These are phyloP conservation scores for Ammodytes dubius DNA, from an alignment of 2,113 vertebrate species.

Conservation along the genomic window DNA sequence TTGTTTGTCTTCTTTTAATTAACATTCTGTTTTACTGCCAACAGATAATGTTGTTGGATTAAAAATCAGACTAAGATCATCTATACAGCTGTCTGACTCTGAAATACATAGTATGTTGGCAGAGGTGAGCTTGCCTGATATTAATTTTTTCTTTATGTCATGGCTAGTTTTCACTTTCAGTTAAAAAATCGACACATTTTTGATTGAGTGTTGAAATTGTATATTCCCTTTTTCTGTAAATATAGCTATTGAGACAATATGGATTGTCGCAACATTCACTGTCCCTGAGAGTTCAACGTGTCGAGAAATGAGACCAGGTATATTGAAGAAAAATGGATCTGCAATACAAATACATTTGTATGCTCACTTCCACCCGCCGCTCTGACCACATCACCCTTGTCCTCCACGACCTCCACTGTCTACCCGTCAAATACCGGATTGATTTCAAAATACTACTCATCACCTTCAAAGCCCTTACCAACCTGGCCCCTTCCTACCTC, in stretches of 20 bases:
- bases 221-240: background rate
- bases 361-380: too few relatives aligned
- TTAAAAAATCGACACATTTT: background rate
- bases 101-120: background rate
- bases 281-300: background rate
- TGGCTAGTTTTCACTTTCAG: background rate
- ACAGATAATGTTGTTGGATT: constrained; percentile 46
- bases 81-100: background rate
- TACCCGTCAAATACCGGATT: too few relatives aligned
- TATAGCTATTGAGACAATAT: background rate
- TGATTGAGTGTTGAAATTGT: background rate
- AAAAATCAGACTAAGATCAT: constrained; percentile 13
- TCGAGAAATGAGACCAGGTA: background rate
- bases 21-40: constrained; percentile 21
- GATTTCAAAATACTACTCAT: too few relatives aligned
- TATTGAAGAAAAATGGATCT: background rate
- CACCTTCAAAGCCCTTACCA: too few relatives aligned
- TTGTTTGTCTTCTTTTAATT: background rate
- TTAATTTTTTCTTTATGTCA: background rate
- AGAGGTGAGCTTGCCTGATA: constrained; percentile 33
- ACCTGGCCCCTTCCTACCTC: too few relatives aligned
- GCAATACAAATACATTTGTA: background rate
- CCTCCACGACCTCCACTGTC: too few relatives aligned
- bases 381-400: too few relatives aligned
- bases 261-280: background rate